Evolutionary conservation across 1,140 invertebrate species (phyloP), one percentile per base, ranked within the genome.

Genomic region (Drosophila arizonae): DNA sequence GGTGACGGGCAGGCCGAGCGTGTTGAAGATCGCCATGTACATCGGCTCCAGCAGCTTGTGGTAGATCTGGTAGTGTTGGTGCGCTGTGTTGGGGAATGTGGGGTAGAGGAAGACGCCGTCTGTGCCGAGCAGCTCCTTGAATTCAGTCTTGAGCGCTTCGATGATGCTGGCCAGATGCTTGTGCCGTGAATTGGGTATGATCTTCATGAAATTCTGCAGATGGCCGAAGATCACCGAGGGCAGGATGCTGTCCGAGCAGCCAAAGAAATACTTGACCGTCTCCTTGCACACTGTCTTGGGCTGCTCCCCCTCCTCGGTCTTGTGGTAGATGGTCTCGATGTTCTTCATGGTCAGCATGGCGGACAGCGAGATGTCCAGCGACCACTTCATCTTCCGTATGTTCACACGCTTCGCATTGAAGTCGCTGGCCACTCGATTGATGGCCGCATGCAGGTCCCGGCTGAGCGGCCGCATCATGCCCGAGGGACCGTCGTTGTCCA

Each of bases 11-110:
- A 98, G 91, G n/a, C 95, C 96, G 5, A 97, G 90, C 5, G 95
- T 93, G 91, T 98, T 98, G 91, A 98, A 97, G 66, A 98, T 94
- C 24, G 94, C 95, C 76, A 96, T 94, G 91, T 97, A 98, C 13
- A 94, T 93, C 79, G 95, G 94, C 92, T 97, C 96, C 50, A 95
- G 92, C 9, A 95, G 92, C 74, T 95, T 95, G 69, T 95, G 94
- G 55, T 95, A 93, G 43, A 96, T 94, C 79, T 96, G 94, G 78
- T 95, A 94, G 90, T 97, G 96, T 87, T 95, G 94, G 63, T 95
- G 94, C 9, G 97, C 96, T 33, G 95, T 92, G 33, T 94, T 93
- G 5, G 95, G 94, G 87, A 96, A 97, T 13, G 96, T 94, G 6
- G 97, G 97, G 87, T 95, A 97, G 3, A 98, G 92, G 39, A 98